phyloP scores from a whole-genome alignment of 2,113 vertebrate genomes.

The Heliornis fulica region DNA sequence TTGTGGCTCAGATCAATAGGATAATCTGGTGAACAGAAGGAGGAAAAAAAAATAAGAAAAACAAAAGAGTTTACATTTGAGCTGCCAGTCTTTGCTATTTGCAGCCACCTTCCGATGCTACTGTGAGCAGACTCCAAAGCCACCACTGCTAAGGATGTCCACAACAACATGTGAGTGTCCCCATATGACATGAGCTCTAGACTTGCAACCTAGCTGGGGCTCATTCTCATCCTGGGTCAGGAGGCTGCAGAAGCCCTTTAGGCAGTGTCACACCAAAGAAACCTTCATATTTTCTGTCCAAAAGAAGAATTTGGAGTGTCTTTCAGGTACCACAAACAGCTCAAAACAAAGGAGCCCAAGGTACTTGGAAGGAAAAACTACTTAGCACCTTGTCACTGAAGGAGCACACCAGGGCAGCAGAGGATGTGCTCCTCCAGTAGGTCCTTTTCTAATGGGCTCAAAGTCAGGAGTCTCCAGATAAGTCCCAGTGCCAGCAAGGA shows the following conservation, averaged over 20 bases:
- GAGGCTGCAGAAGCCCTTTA: not conserved
- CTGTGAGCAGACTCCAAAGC: not conserved
- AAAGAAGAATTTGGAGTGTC: not conserved
- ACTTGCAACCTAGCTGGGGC: not conserved
- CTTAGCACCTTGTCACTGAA: not conserved
- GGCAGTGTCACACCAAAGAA: not conserved
- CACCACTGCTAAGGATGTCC: not conserved
- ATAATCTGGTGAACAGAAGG: conserved; percentile 79
- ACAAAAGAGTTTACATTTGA: not conserved
- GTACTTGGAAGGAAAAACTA: not conserved
- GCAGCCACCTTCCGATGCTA: not conserved
- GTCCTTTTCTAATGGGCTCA: not conserved
- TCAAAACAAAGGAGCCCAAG: not conserved
- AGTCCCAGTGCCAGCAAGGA: not conserved
- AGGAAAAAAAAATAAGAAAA: not conserved
- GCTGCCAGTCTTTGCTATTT: not conserved
- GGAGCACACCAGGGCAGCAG: not conserved
- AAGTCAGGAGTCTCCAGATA: not conserved
- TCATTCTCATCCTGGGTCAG: not conserved
- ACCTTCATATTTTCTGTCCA: not conserved
- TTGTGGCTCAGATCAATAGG: conserved; percentile 90
- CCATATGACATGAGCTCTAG: fast-evolving
- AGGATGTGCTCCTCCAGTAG: not conserved
- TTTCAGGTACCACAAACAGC: not conserved
- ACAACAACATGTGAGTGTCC: not conserved